These are phyloP conservation scores for Actinia tenebrosa DNA, from an alignment of 64 coral and sea anemone species.

Conservation along the genomic window DNA sequence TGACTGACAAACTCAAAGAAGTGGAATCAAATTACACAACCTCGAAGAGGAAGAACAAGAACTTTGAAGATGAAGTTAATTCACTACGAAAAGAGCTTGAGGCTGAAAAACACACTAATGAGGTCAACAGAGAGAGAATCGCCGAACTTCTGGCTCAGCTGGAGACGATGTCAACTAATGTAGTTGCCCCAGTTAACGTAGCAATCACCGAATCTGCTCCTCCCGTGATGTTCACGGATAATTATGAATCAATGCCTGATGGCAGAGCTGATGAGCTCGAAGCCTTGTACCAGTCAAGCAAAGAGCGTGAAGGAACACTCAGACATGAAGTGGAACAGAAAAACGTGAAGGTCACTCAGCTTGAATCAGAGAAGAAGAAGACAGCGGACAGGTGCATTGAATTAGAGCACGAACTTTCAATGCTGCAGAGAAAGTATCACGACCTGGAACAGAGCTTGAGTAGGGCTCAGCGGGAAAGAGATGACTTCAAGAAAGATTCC, in stretches of 20 bases:
- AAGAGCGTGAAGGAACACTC: conserved; percentile 66
- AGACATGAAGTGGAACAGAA: conserved; percentile 56
- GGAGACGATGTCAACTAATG: conserved; percentile 30
- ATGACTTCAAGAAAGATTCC: conserved; percentile 68
- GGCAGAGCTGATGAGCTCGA: conserved; percentile 63
- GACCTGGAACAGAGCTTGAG: conserved; percentile 41
- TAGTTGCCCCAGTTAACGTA: neutral
- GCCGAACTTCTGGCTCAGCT: conserved; percentile 62
- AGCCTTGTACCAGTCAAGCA: conserved; percentile 63
- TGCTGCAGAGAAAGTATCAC: conserved; percentile 75
- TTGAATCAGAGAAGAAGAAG: conserved; percentile 56
- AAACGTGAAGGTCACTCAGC: conserved; percentile 34
- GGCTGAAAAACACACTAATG: conserved; percentile 53
- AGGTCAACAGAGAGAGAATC: conserved; percentile 60
- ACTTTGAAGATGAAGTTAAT: conserved; percentile 37
- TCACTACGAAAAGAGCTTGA: conserved; percentile 59
- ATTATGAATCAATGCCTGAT: conserved; percentile 13
- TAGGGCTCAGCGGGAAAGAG: conserved; percentile 58
- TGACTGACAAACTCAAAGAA: conserved; percentile 58
- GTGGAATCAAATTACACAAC: conserved; percentile 38
- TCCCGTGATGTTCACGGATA: conserved; percentile 30
- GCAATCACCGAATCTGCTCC: conserved; percentile 25
- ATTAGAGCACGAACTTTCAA: conserved; percentile 45
- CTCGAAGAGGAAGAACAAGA: conserved; percentile 45
- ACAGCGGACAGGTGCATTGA: conserved; percentile 60